Evolutionary conservation across 2,113 vertebrate species (phyloP), one percentile per base, ranked within the genome.

Genomic region (Pterophyllum scalare): DNA sequence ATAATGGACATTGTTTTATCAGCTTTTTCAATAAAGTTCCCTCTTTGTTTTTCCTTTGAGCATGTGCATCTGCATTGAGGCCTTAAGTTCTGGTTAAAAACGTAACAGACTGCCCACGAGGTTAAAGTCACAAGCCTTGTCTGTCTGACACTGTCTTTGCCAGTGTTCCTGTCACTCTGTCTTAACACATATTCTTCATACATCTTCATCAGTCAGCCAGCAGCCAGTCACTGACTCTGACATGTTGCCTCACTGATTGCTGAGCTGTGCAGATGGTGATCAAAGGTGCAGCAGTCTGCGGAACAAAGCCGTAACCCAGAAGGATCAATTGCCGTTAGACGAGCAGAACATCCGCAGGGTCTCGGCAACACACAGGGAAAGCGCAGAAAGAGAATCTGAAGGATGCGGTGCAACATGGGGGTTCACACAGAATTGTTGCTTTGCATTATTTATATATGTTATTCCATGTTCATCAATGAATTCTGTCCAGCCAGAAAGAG

Each of bases 261-360:
- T 74, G 70, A 83, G 83, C 81, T 74, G 64, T 81, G 87, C 89
- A 82, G 81, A 88, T 88, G 85, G 77, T 65, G 87, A 90, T 81
- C 80, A 75, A 80, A 85, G 59, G 78, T 85, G 60, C 70, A 65
- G 72, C 82, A 86, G 76, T 72, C 76, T 64, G 86, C 38, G 0
- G 76, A 75, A 88, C 59, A 84, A 83, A 81, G 76, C 84, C 56
- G 81, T 75, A 64, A 83, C 79, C 76, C 59, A 77, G 52, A 76
- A 59, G 22, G 87, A 92, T 91, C 88, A 83, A 40, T 87, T 83
- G 56, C 77, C 54, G 75, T 81, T 60, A 81, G 59, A 88, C 67
- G 81, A 84, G 72, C 14, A 40, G 61, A 76, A 58, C 61, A 75
- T 80, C 67, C 80, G 28, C 52, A 19, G 56, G 35, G 60, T 58